phyloP scores from a whole-genome alignment of 2,797 vertebrate genomes.

The Squalus acanthias region DNA sequence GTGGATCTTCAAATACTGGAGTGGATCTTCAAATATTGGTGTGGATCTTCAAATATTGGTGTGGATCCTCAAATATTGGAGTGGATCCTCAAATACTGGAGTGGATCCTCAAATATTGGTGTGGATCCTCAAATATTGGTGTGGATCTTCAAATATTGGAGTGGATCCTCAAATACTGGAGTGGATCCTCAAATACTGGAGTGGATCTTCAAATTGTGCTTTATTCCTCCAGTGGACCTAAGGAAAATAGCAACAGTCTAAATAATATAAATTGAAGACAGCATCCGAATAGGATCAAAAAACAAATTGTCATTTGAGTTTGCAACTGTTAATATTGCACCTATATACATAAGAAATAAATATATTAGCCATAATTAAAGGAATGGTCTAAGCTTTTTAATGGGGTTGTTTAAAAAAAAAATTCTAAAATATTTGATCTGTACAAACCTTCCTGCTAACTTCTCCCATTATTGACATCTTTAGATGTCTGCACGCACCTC shows the following conservation, averaged over 20 bases:
- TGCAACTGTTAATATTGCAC: too few relatives aligned
- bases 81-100: too few relatives aligned
- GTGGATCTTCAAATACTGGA: too few relatives aligned
- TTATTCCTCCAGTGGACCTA: background rate
- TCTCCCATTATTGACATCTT: background rate
- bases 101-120: too few relatives aligned
- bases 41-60: background rate
- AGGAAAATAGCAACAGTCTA: background rate
- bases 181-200: background rate
- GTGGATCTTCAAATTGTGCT: background rate
- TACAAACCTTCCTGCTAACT: background rate
- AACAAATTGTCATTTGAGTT: too few relatives aligned
- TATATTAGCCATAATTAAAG: background rate
- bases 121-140: too few relatives aligned
- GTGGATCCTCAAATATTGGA: background rate
- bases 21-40: too few relatives aligned
- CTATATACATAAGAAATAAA: too few relatives aligned
- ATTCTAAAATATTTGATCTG: background rate
- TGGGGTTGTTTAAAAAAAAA: background rate
- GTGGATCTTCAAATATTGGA: background rate
- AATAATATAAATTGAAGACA: background rate
- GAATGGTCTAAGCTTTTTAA: background rate
- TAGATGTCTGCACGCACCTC: background rate
- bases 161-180: background rate
- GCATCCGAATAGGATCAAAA: background rate